Conservation (phyloP, 2,797 vertebrate species). For the Cichlasoma orientale region DNA sequence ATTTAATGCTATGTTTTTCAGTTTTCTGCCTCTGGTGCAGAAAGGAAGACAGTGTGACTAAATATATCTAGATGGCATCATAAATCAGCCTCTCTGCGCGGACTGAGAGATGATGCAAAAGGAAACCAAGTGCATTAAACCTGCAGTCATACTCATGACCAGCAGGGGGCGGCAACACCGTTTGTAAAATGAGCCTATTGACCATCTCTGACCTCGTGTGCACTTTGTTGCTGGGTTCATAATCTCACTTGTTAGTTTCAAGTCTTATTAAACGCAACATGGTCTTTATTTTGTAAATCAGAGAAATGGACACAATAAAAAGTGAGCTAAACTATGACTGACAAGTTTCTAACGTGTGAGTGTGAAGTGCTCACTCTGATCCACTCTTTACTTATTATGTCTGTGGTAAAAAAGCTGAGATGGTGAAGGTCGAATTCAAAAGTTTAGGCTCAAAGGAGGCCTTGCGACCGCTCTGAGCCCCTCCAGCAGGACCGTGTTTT, state of each 20-base stretch:
- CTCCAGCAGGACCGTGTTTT: too few relatives aligned
- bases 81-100: neutral
- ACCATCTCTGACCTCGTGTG: neutral
- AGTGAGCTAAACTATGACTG: accelerated
- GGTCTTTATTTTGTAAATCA: accelerated
- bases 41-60: neutral
- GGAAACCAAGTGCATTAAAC: too few relatives aligned
- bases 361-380: neutral
- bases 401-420: neutral
- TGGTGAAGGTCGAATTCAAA: neutral
- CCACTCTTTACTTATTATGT: accelerated
- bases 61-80: slow-evolving; percentile 9
- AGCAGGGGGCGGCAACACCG: neutral
- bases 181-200: neutral
- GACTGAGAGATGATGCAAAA: accelerated
- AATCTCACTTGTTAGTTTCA: neutral
- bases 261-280: neutral
- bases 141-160: neutral
- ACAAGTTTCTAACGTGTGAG: too few relatives aligned
- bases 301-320: too few relatives aligned
- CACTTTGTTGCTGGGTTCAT: neutral
- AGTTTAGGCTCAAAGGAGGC: neutral
- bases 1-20: neutral
- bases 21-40: neutral
- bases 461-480: neutral